These are phyloP conservation scores for Rhinolophus sinicus DNA, from an alignment of 2,113 vertebrate species.

Conservation along the genomic window DNA sequence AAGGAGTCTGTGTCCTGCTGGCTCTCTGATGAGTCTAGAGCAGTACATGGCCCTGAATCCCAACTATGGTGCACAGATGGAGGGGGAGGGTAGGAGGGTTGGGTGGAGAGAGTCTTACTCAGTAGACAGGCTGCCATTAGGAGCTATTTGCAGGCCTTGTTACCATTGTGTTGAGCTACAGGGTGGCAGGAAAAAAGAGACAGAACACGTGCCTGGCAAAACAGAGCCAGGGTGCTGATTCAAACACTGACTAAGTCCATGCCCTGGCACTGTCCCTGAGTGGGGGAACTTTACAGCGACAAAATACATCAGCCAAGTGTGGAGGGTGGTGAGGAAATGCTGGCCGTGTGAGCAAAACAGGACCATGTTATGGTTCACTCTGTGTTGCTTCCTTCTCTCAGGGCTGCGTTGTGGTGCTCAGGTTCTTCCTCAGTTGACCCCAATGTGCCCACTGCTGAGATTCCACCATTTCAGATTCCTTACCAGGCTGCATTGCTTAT, in stretches of 20 bases:
- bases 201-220: neutral
- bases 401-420: neutral
- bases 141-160: neutral
- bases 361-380: neutral
- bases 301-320: accelerated
- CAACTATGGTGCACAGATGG: accelerated
- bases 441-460: accelerated
- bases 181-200: neutral
- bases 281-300: neutral
- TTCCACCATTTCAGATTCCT: neutral
- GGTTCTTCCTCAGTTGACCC: neutral
- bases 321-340: neutral
- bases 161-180: neutral
- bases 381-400: neutral
- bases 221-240: neutral
- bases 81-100: too few relatives aligned
- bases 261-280: neutral
- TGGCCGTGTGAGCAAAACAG: neutral
- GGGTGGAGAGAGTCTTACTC: neutral
- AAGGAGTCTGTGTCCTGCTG: neutral
- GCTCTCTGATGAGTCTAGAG: neutral
- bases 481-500: neutral
- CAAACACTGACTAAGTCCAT: neutral
- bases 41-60: neutral
- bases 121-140: neutral